Base-by-base conservation (phyloP, 2,113 vertebrate species). In the Nesogale talazaci region DNA sequence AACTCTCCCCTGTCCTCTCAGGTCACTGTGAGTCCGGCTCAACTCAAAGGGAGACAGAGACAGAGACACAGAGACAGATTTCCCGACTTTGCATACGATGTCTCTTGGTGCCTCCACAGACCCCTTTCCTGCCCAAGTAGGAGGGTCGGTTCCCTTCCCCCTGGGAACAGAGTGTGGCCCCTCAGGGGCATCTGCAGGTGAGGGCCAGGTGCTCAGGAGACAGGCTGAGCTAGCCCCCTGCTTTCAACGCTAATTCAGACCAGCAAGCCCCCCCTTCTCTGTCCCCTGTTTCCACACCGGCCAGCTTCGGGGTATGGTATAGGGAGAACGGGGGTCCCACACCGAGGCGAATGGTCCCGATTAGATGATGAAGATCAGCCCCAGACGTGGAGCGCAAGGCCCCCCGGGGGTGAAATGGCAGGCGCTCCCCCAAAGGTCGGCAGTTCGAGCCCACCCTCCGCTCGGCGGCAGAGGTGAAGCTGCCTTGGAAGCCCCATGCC, bases 171-270 rank as follows among this genome's bases (percentile, higher is more conserved):
- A 77, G 63, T 63, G 8, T 40, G 72, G 83, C 65, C 92, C 57
- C 42, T 78, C 0, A 0, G 36, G 81, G 52, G 40, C 10, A 42
- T 34, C 36, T 34, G 20, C 63, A 34, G 82, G 34, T 61, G 27
- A 40, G 40, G 52, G 9, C 72, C 6, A 0, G 0, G 12, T 67
- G 72, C 3, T 52, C 46, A 52, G 46, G 46, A 52, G 46, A 52
- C 46, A 52, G 46, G 46, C 46, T 12, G 5, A 52, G 46, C 46
- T 67, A 31, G 34, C 27, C 29, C 46, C 25, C 76, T 4, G 1
- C 3, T 27, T n/a, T 63, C 1, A 2, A 29, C 2, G 1, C 5
- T 2, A 17, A 1, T 42, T 36, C 12, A 25, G 16, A 20, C 4
- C 38, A 42, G 20, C 10, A 61, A 52, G 17, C 23, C 40, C 31